These are phyloP conservation scores for Drosophila sordidula DNA, from an alignment of 2,888 invertebrate genomes.

Conservation along the genomic window DNA sequence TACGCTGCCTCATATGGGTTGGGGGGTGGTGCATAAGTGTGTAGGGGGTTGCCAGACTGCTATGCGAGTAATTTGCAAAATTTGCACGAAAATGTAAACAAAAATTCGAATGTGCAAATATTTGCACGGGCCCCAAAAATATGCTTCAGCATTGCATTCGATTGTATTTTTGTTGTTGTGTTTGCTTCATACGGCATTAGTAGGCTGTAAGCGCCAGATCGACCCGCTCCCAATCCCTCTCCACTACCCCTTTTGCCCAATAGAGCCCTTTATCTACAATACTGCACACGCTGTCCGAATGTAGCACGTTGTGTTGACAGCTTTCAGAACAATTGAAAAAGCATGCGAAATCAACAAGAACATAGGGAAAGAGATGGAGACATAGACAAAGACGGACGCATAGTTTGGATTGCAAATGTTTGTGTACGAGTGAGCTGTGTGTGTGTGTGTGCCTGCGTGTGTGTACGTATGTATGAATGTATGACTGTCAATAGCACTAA, in stretches of 20 bases:
- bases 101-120: slow-evolving; percentile 70
- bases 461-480: slow-evolving; percentile 22
- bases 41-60: slow-evolving; percentile 37
- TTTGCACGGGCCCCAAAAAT: slow-evolving; percentile 67
- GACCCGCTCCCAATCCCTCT: neutral
- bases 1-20: slow-evolving; percentile 16
- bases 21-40: slow-evolving; percentile 3
- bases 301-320: slow-evolving; percentile 54
- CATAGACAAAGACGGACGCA: slow-evolving; percentile 6
- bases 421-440: slow-evolving; percentile 10
- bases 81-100: slow-evolving; percentile 78
- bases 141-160: slow-evolving; percentile 48
- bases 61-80: slow-evolving; percentile 71
- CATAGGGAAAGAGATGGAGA: slow-evolving; percentile 5
- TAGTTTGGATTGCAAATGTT: slow-evolving; percentile 44
- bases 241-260: neutral
- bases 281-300: slow-evolving; percentile 25
- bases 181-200: slow-evolving; percentile 41
- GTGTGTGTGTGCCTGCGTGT: slow-evolving; percentile 10
- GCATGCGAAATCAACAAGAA: slow-evolving; percentile 31
- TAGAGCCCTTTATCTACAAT: neutral
- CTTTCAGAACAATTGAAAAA: slow-evolving; percentile 70
- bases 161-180: slow-evolving; percentile 27
- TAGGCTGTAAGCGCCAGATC: slow-evolving; percentile 49
- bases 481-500: slow-evolving; percentile 39